Evolutionary conservation across 2,113 vertebrate species (phyloP).

Genomic region (Dasyurus viverrinus): DNA sequence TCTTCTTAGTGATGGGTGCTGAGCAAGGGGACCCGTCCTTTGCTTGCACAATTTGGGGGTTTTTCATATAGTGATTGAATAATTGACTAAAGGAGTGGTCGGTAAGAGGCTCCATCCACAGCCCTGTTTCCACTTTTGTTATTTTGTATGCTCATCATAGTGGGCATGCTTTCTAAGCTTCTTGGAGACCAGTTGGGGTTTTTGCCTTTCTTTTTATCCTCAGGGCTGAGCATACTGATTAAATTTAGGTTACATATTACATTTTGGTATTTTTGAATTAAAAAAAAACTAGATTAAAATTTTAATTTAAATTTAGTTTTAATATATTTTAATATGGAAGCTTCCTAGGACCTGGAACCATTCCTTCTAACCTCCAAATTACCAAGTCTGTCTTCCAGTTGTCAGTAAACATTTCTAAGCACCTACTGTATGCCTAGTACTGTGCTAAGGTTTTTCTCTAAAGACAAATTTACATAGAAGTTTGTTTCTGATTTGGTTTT

Average conservation of each 20-base stretch:
- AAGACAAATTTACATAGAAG: background rate
- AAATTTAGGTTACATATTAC: background rate
- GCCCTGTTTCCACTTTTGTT: background rate
- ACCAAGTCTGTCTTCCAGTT: background rate
- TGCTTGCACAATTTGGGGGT: background rate
- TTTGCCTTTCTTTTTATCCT: background rate
- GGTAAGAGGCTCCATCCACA: background rate
- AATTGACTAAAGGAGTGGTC: background rate
- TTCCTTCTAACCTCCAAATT: background rate
- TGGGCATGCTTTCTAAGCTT: background rate
- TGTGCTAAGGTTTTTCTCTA: background rate
- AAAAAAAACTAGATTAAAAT: fast-evolving
- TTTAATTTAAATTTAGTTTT: no score
- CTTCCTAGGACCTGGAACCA: background rate
- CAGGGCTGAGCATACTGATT: background rate
- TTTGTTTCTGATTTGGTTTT: background rate
- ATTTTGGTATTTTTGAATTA: background rate
- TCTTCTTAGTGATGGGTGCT: background rate
- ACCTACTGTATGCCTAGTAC: background rate
- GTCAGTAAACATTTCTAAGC: background rate
- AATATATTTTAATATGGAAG: background rate
- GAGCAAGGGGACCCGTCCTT: background rate
- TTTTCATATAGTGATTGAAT: background rate
- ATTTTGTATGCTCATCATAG: background rate
- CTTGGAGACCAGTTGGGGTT: background rate